phyloP scores from a whole-genome alignment of 2,888 invertebrate genomes.

The Drosophila recens region DNA sequence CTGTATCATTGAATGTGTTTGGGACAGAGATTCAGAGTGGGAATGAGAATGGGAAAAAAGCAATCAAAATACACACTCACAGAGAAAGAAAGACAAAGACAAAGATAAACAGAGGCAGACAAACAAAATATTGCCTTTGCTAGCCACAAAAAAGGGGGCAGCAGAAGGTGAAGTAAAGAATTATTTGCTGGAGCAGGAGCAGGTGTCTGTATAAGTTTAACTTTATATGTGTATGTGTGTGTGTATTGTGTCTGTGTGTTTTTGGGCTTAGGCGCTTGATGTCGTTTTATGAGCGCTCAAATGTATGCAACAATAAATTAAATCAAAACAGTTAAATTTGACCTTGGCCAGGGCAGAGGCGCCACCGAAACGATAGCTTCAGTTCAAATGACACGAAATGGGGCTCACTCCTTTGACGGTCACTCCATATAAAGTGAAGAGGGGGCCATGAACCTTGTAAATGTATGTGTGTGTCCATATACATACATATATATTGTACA shows the following conservation, averaged over 20 bases:
- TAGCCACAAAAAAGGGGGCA: conserved; percentile 43
- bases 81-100: conserved; percentile 56
- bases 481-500: neutral
- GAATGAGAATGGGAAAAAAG: conserved; percentile 64
- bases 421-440: conserved; percentile 31
- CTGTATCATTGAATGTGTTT: conserved; percentile 23
- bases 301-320: conserved; percentile 78
- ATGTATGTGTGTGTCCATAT: conserved; percentile 15
- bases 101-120: conserved; percentile 74
- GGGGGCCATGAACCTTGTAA: conserved; percentile 63
- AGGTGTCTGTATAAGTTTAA: conserved; percentile 39
- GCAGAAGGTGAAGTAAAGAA: neutral
- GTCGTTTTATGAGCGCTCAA: conserved; percentile 65
- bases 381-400: conserved; percentile 42
- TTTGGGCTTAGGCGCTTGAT: conserved; percentile 47
- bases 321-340: conserved; percentile 76
- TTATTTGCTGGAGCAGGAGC: conserved; percentile 30
- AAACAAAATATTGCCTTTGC: conserved; percentile 75
- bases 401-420: conserved; percentile 51
- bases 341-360: conserved; percentile 66
- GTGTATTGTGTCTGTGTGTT: conserved; percentile 7
- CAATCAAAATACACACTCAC: conserved; percentile 69
- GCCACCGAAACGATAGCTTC: conserved; percentile 31
- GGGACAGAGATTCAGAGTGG: neutral
- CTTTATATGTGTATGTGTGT: conserved; percentile 27